Evolutionary conservation across 2,797 vertebrate species (phyloP), one percentile per base, ranked within the genome.

Genomic region (Chromis chromis): DNA sequence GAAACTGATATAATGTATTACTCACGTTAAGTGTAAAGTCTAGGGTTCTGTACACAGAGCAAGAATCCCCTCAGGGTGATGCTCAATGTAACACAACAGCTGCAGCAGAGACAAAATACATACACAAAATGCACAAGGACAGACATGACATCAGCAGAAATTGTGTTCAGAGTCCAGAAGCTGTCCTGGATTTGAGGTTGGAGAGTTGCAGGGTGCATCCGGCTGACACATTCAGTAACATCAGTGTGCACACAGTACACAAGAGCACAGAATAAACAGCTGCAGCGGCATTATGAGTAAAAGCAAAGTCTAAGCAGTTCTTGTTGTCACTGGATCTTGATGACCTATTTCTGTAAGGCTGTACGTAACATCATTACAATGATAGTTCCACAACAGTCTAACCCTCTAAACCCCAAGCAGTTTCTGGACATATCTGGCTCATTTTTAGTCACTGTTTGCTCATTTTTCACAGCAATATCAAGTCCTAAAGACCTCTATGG

Each of bases 141-240:
- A 53, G 67, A 70, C 42, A 49, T 36, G 14, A 13, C 25, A 70
- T 76, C 36, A 64, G 68, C 33, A 59, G 65, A 54, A 21, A 24
- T 9, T 39, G 22, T 50, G 17, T 16, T 53, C 4, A 21, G 36
- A 67, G 6, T 16, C 2, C 44, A 46, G 16, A 46, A 46, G 14
- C 16, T 19, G 17, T 19, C 44, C 1, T 1, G 40, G 6, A 17
- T 16, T n/a, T n/a, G n/a, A 64, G 19, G 42, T 19, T 44, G 17
- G 17, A 8, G 42, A 7, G 13, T 44, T 8, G 16, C 5, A 42
- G 19, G 19, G 25, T 42, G 17, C 24, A 3, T 14, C 46, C 55
- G 48, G 6, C 3, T 52, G 61, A 36, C 21, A 40, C 50, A 10
- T 22, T 24, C 42, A 46, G 69, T 53, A 21, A 39, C 16, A 58